These are phyloP conservation scores for Temnothorax rugatulus DNA, from an alignment of 2,888 invertebrate genomes.

Conservation along the genomic window DNA sequence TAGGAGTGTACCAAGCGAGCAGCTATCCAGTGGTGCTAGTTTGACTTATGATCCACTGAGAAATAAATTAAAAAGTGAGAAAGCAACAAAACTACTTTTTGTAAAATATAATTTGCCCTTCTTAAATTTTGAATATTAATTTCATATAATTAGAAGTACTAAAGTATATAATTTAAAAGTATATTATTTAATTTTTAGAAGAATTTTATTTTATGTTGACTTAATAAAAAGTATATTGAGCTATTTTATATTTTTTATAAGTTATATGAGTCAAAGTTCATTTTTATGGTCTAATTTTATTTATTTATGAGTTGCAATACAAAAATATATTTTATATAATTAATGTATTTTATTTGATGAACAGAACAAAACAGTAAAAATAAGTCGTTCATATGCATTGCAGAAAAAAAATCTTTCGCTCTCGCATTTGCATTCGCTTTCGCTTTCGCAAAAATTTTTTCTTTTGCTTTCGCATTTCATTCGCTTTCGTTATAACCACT, in stretches of 20 bases:
- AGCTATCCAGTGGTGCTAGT: conserved; percentile 7
- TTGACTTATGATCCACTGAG: conserved; percentile 7
- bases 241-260: no score
- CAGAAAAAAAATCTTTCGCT: neutral
- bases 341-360: neutral
- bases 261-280: no score
- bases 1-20: conserved; percentile 7
- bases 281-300: neutral
- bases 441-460: neutral
- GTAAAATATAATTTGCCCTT: neutral
- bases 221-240: no score
- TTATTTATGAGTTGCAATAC: neutral
- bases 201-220: neutral
- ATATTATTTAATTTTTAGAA: neutral
- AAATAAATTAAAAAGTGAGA: conserved; percentile 7
- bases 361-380: no score
- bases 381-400: no score
- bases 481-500: neutral
- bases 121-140: conserved; percentile 7
- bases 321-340: neutral
- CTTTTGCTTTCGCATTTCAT: neutral
- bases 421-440: neutral
- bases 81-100: conserved; percentile 7
- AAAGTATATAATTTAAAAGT: no score
- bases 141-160: neutral